A percentile compares a stretch with the other conserved stretches of the same genome.
These are phyloP conservation scores for Sthenelais limicola DNA, from an alignment of 2,888 invertebrate species.

Conservation along the genomic window DNA sequence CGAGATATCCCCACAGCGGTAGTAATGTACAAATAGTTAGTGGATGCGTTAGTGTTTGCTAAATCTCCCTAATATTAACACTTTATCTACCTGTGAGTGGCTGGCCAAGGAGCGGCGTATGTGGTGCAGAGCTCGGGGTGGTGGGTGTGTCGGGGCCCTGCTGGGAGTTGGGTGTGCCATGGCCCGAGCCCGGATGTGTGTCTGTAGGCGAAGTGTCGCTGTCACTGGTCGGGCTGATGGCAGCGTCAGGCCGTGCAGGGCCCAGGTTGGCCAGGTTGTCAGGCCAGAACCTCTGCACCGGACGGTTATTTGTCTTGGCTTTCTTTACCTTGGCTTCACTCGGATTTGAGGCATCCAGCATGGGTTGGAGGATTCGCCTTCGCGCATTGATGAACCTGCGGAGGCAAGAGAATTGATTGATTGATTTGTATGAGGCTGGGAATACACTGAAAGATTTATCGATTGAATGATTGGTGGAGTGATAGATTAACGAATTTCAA, in stretches of 20 bases:
- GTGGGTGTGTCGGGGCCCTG: constrained; percentile 3
- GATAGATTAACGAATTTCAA: too few species aligned
- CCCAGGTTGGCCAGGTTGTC: constrained; percentile 77
- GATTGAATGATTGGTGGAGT: too few species aligned
- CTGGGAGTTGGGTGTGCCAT: constrained; percentile 2
- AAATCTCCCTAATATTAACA: too few species aligned
- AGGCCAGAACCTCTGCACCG: constrained; percentile 79
- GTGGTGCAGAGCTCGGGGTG: constrained; percentile 23
- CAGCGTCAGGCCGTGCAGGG: constrained; percentile 9
- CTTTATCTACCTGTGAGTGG: constrained; percentile 1
- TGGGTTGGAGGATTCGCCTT: constrained; percentile 90
- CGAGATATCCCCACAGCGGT: too few species aligned
- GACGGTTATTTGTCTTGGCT: constrained; percentile 72
- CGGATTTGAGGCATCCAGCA: constrained; percentile 80
- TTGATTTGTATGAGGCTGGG: too few species aligned
- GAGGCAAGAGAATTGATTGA: constrained; percentile 29
- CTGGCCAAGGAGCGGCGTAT: constrained; percentile 11
- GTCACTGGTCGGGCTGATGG: constrained; percentile 7
- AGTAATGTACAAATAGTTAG: too few species aligned
- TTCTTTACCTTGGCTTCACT: constrained; percentile 71
- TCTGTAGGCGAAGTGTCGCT: constrained; percentile 18
- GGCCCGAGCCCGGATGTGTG: background rate
- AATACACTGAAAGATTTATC: too few species aligned
- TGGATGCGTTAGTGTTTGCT: too few species aligned
- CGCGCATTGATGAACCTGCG: constrained; percentile 87